Evolutionary conservation across 2,113 vertebrate species (phyloP).

Genomic region (Riparia riparia): DNA sequence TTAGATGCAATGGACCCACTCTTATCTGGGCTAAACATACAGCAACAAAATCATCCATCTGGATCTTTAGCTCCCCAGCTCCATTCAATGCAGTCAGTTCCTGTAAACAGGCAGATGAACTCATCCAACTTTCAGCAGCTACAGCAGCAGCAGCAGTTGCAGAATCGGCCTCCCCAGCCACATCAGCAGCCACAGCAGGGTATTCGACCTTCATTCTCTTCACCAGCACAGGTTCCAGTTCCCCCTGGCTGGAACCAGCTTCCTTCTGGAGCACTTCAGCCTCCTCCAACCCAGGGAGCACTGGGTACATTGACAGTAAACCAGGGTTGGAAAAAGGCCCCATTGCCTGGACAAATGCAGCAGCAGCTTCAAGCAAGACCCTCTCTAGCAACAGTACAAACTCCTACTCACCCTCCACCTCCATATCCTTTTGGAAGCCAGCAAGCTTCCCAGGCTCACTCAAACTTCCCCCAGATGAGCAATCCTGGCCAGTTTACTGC

Average conservation of each 20-base stretch:
- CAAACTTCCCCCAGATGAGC: conserved; percentile 83
- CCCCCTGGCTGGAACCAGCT: conserved; percentile 96
- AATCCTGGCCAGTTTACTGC: conserved; percentile 90
- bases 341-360: conserved; percentile 86
- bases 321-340: conserved; percentile 92
- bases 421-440: conserved; percentile 98
- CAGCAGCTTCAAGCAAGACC: conserved; percentile 87
- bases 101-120: conserved; percentile 89
- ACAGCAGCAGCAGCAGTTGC: conserved; percentile 83
- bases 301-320: conserved; percentile 79
- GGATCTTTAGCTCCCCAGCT: conserved; percentile 87
- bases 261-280: conserved; percentile 89
- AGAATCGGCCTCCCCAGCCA: conserved; percentile 82
- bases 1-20: conserved; percentile 92
- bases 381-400: conserved; percentile 91
- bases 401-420: conserved; percentile 95
- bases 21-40: conserved; percentile 87
- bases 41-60: conserved; percentile 85
- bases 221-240: conserved; percentile 88
- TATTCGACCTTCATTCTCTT: conserved; percentile 89
- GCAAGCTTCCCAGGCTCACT: conserved; percentile 90
- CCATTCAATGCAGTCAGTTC: conserved; percentile 90
- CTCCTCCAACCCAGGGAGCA: conserved; percentile 85
- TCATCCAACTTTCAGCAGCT: conserved; percentile 90
- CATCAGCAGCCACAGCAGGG: conserved; percentile 86